Conservation (phyloP, 1,140 invertebrate genomes). For the Macrostomum lignano region DNA sequence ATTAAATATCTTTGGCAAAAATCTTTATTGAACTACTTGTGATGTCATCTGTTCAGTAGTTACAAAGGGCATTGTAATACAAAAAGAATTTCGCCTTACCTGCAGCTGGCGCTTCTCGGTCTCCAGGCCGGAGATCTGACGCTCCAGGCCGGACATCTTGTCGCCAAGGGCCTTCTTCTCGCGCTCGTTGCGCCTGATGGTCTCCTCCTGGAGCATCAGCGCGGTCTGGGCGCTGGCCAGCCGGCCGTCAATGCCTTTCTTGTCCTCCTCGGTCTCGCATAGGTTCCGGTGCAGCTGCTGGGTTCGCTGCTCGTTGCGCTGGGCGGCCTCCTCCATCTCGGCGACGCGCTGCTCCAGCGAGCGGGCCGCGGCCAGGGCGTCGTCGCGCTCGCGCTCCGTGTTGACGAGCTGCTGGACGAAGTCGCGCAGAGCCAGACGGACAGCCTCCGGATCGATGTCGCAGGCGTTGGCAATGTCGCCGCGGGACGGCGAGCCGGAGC, state of each 20-base stretch:
- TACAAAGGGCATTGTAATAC: conserved; percentile 11
- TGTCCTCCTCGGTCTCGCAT: conserved; percentile 25
- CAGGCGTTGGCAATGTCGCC: conserved; percentile 10
- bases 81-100: conserved; percentile 8
- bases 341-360: conserved; percentile 17
- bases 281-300: conserved; percentile 19
- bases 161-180: conserved; percentile 46
- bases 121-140: conserved; percentile 36
- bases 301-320: conserved; percentile 17
- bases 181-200: conserved; percentile 43
- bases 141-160: conserved; percentile 44
- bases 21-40: neutral
- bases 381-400: conserved; percentile 42
- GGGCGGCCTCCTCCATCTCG: conserved; percentile 19
- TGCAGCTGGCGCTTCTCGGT: conserved; percentile 42
- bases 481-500: conserved; percentile 10
- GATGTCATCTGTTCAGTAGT: neutral
- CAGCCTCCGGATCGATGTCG: conserved; percentile 54
- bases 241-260: conserved; percentile 25
- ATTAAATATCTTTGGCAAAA: neutral
- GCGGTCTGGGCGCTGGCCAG: conserved; percentile 25
- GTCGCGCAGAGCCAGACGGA: conserved; percentile 51
- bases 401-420: conserved; percentile 62
- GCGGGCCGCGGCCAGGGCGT: conserved; percentile 16
- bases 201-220: conserved; percentile 33